Evolutionary conservation across 2,888 invertebrate species (phyloP).

Genomic region (Schizotus pectinicornis): DNA sequence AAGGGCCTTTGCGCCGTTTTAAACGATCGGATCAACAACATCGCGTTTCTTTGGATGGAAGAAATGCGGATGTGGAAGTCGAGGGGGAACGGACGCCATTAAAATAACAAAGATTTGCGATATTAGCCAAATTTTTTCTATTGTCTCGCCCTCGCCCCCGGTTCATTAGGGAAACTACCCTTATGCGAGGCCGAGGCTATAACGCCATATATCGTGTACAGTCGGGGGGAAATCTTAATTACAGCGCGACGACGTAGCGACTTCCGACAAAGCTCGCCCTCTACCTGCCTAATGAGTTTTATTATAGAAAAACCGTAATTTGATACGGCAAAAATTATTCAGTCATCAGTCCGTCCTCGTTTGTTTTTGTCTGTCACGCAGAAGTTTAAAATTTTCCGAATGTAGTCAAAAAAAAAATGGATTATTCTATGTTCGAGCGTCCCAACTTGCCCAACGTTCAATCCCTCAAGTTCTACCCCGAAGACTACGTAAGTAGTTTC

Average conservation of each 20-base stretch:
- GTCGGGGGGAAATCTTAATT: conserved; percentile 11
- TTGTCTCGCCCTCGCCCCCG: conserved; percentile 13
- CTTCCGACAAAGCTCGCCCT: no score
- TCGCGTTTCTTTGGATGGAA: neutral
- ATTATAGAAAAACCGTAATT: no score
- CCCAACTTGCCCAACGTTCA: conserved; percentile 18
- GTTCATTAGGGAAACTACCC: conserved; percentile 22
- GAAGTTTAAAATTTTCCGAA: conserved; percentile 26
- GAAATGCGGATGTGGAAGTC: neutral
- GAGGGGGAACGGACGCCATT: neutral
- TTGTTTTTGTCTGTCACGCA: neutral
- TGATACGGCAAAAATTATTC: neutral
- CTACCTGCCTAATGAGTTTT: no score
- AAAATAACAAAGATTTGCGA: conserved; percentile 11
- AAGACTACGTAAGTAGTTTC: conserved; percentile 33
- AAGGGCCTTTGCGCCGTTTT: no score
- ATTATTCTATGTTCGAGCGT: conserved; percentile 23
- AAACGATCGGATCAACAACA: no score
- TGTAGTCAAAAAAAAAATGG: conserved; percentile 10
- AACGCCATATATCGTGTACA: conserved; percentile 10
- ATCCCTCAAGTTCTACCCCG: conserved; percentile 32
- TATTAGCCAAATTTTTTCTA: conserved; percentile 18
- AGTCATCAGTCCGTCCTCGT: conserved; percentile 5
- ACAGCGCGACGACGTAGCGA: no score
- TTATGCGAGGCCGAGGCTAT: conserved; percentile 5